Evolutionary conservation across 1,140 invertebrate species (phyloP), one percentile per base, ranked within the genome.

Genomic region (Sesamia nonagrioides): DNA sequence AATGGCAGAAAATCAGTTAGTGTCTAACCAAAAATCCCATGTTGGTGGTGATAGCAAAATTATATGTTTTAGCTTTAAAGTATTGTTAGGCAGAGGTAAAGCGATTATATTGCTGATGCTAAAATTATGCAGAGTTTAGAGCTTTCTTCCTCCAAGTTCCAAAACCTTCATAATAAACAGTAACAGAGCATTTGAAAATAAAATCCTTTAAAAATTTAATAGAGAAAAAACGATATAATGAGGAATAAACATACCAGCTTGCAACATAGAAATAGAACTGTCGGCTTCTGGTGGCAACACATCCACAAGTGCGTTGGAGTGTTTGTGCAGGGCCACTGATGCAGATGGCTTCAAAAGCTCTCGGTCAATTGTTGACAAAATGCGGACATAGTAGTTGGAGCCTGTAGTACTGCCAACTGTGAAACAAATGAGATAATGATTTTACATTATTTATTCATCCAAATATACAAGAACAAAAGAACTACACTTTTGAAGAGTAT

Each of bases 221-320:
- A 11, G 17, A n/a, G 13, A n/a, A n/a, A 0, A 52, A 5, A 35
- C 15, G 33, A 37, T 61, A n/a, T 0, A n/a, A 37, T n/a, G 1
- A 17, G 13, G 40, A 63, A 18, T 18, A 48, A 52, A 75, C 73
- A 79, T 88, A 98, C 97, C 97, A 87, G 98, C 97, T 96, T 98
- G 97, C 42, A 99, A 95, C 99, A 99, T 99, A 76, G 98, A 99
- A 83, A 99, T 99, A 56, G 98, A 99, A 78, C 98, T 99, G 91
- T 99, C 99, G n/a, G 99, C 99, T 95, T 99, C 99, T 7, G 99
- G 99, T 35, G 99, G 99, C 45, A 99, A 93, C 15, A 99, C 98
- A 96, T 99, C 99, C 6, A 99, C 99, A 42, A 99, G 95, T 61
- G 99, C 99, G 97, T 99, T 99, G 84, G 98, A 99, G 93, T 99